Evolutionary conservation across 1,140 invertebrate species (phyloP), one percentile per base, ranked within the genome.

Genomic region (Bombus vancouverensis): DNA sequence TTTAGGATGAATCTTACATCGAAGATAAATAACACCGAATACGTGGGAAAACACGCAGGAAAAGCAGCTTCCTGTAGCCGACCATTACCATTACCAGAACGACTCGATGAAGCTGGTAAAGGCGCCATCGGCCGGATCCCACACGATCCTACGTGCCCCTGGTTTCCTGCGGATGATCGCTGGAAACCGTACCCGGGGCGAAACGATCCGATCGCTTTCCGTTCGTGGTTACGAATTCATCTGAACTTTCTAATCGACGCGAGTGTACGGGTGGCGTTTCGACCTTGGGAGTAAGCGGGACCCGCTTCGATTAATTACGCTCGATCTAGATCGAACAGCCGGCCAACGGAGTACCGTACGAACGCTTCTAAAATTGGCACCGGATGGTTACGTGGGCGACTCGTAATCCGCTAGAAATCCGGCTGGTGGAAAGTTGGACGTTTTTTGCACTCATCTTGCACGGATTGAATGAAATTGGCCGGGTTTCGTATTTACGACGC

Each of bases 131-230:
- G 76, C 59, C 39, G 25, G 77, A 88, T 88, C 83, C 87, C 83
- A 83, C 83, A 66, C 78, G 68, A 59, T 77, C 53, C n/a, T 62
- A 28, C 6, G 25, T 59, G 83, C 87, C 70, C 32, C 80, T 65
- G 84, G 78, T 82, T 89, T 89, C 89, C 88, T 75, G 85, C 85
- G 85, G 87, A 74, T 65, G 62, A 18, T 89, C 88, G 85, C 22
- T 83, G 87, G 89, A 83, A 76, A 82, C 32, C n/a, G 44, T 80
- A 89, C 88, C 78, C 44, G 65, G 66, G 66, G 62, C 78, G 79
- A 79, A 90, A 87, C 89, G 89, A 90, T 90, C 86, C 39, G 87
- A 88, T 89, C 88, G 79, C 47, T 79, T 89, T 90, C 88, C 89
- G 85, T 39, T 89, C 71, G 59, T 47, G 12, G n/a, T 62, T 70